Base-by-base conservation (phyloP, 2,797 vertebrate species). In the Urocyon cinereoargenteus region DNA sequence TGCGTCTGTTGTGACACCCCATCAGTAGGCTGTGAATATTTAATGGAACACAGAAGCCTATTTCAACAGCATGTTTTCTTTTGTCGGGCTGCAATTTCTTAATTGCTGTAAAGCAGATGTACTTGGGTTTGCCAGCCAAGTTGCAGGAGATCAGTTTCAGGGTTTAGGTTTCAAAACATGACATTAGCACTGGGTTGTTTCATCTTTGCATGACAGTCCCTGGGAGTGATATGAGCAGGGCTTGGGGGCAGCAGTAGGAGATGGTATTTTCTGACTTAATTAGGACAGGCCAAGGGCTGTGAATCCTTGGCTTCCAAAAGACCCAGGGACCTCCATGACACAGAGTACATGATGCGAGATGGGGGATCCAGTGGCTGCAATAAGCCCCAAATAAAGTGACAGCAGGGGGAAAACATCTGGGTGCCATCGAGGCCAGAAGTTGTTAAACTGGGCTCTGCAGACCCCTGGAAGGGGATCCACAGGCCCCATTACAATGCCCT, bases 151-250 rank as follows among this genome's bases (percentile, higher is more conserved):
- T 72, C 9, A 90, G 6, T 73, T 36, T 24, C 28, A 88, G 90
- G 84, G 62, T 86, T 97, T 96, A 62, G 92, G 84, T 98, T 98
- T 95, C 90, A 94, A 94, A 97, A 96, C 70, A 94, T 6, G 59
- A 78, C 1, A 36, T 11, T 40, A n/a, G 66, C 78, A 78, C 0
- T 9, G 8, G 28, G 81, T 5, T 15, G 1, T 55, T 75, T n/a
- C 3, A 0, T 24, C 2, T 13, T 81, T 53, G 31, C 61, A 75
- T 88, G 0, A 26, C 1, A 7, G 55, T 59, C 18, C 34, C 59
- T 12, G 57, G 45, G 55, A 64, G 40, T 10, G 11, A 21, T 9
- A 13, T 3, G 34, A 91, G n/a, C 53, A 83, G 78, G 5, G 15
- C 49, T 31, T 31, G 15, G 10, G n/a, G 31, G 45, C 1, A 12